phyloP scores from a whole-genome alignment of 2,888 invertebrate species.

The Parnassius orleans region DNA sequence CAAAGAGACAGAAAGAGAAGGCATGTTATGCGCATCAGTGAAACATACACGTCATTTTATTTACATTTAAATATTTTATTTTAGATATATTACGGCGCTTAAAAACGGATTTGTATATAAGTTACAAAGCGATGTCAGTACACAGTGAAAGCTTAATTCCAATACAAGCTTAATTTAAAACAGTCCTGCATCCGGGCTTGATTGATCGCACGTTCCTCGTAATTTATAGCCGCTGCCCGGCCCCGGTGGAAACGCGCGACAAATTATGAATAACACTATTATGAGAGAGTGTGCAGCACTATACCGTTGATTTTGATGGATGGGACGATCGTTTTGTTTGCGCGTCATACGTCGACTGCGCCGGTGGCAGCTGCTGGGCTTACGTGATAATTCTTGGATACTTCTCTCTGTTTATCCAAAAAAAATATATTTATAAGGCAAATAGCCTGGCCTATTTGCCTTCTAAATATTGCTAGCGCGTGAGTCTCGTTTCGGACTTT shows the following conservation, averaged over 20 bases:
- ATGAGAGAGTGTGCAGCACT: conserved; percentile 40
- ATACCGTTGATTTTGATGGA: conserved; percentile 49
- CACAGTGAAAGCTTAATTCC: conserved; percentile 33
- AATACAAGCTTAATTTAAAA: conserved; percentile 44
- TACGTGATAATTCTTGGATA: background rate
- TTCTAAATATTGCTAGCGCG: too few species aligned
- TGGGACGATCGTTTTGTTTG: conserved; percentile 33
- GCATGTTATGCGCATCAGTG: too few species aligned
- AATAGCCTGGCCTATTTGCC: too few species aligned
- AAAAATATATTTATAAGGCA: too few species aligned
- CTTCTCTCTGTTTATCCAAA: background rate
- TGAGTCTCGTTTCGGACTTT: too few species aligned
- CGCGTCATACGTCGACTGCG: background rate
- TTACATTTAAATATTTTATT: too few species aligned
- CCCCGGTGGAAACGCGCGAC: conserved; percentile 37
- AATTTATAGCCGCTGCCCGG: conserved; percentile 43
- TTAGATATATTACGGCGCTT: too few species aligned
- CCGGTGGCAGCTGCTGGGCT: background rate
- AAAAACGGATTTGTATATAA: too few species aligned
- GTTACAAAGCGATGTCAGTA: too few species aligned
- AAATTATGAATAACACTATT: conserved; percentile 65
- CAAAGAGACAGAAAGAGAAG: too few species aligned
- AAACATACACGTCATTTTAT: too few species aligned
- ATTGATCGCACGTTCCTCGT: conserved; percentile 50
- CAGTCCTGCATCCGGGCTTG: conserved; percentile 36